Evolutionary conservation across 1,140 invertebrate genomes (phyloP).

Genomic region (Drosophila athabasca): DNA sequence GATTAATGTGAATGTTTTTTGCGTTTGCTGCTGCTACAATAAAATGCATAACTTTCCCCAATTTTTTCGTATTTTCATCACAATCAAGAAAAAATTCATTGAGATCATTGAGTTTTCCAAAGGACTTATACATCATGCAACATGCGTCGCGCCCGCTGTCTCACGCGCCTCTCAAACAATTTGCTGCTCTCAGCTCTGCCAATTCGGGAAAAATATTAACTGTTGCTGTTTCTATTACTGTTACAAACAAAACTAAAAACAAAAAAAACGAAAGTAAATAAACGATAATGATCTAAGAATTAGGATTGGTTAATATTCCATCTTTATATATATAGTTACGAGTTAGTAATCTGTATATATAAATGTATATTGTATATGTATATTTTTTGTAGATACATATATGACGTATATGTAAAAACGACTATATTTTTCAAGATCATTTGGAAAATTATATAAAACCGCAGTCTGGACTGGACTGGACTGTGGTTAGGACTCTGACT

Average conservation of each 20-base stretch:
- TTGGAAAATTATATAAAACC: slow-evolving; percentile 77
- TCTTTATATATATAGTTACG: slow-evolving; percentile 57
- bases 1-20: slow-evolving; percentile 78
- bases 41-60: slow-evolving; percentile 59
- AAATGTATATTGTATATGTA: slow-evolving; percentile 26
- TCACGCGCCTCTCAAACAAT: slow-evolving; percentile 37
- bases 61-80: slow-evolving; percentile 48
- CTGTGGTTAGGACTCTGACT: slow-evolving; percentile 38
- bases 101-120: slow-evolving; percentile 78
- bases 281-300: slow-evolving; percentile 40
- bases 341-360: slow-evolving; percentile 36
- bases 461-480: slow-evolving; percentile 57
- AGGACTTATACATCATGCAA: slow-evolving; percentile 69
- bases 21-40: slow-evolving; percentile 46
- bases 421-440: slow-evolving; percentile 83
- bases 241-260: slow-evolving; percentile 3
- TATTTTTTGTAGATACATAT: slow-evolving; percentile 42
- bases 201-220: slow-evolving; percentile 35
- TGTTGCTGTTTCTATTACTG: slow-evolving; percentile 14
- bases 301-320: slow-evolving; percentile 64
- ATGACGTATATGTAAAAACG: slow-evolving; percentile 69
- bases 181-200: slow-evolving; percentile 8
- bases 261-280: slow-evolving; percentile 23
- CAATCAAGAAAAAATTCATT: slow-evolving; percentile 78
- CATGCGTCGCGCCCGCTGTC: slow-evolving; percentile 56